A percentile compares a stretch with the other conserved stretches of the same genome.
phyloP scores from a whole-genome alignment of 2,797 vertebrate genomes.

The Onychomys arenicola region DNA sequence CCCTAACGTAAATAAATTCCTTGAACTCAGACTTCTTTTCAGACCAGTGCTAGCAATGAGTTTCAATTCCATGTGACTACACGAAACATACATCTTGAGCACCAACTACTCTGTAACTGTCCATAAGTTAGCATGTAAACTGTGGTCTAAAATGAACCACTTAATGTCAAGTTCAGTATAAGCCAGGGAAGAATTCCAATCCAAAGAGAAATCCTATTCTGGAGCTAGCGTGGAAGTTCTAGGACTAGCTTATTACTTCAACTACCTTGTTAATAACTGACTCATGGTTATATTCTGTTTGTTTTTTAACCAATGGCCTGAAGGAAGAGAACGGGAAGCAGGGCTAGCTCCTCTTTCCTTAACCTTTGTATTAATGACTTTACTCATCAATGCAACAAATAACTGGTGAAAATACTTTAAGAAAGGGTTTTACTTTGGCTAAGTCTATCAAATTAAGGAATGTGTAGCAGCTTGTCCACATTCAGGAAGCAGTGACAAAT shows the following conservation, averaged over 20 bases:
- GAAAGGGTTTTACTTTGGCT: background rate
- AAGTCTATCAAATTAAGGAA: background rate
- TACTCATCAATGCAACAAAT: background rate
- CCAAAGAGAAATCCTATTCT: background rate
- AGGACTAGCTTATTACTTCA: background rate
- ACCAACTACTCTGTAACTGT: background rate
- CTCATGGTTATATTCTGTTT: background rate
- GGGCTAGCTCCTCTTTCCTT: background rate
- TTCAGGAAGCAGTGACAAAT: background rate
- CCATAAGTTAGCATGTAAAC: background rate
- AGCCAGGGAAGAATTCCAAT: background rate
- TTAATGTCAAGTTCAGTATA: background rate
- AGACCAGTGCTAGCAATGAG: background rate
- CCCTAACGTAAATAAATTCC: slow-evolving; percentile 7
- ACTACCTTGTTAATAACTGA: background rate
- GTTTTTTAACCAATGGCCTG: background rate
- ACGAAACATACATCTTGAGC: background rate
- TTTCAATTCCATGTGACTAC: background rate
- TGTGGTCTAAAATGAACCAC: background rate
- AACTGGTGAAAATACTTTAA: background rate
- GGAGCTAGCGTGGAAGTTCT: background rate
- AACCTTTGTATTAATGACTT: background rate
- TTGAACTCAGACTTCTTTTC: background rate
- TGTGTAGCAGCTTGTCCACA: background rate
- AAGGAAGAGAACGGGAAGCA: background rate